phyloP scores from a whole-genome alignment of 2,113 vertebrate genomes.

The Solea solea region DNA sequence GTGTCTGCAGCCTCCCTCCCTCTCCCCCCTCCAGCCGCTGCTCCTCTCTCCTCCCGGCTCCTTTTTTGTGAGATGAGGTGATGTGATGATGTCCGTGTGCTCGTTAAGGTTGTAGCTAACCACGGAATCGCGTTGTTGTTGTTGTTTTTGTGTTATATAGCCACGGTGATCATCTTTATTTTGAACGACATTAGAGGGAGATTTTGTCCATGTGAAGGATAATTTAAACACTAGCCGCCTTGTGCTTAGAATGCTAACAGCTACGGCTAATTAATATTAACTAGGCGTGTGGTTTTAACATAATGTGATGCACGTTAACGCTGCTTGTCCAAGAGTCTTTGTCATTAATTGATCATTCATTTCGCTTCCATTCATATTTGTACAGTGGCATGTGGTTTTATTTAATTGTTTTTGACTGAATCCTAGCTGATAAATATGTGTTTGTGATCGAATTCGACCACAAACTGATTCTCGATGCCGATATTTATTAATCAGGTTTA shows the following conservation, averaged over 20 bases:
- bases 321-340: not conserved
- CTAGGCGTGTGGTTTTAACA: conserved; percentile 5
- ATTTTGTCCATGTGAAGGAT: not conserved
- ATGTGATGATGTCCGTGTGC: conserved; percentile 57
- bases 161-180: not conserved
- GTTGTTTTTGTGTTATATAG: not conserved
- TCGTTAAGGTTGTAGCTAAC: conserved; percentile 14
- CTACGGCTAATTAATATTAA: conserved; percentile 53
- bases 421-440: not conserved
- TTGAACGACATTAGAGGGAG: not conserved
- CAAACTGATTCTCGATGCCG: too few relatives aligned
- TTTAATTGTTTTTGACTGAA: conserved; percentile 13
- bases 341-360: too few relatives aligned
- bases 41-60: conserved; percentile 34
- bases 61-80: conserved; percentile 62
- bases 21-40: conserved; percentile 45
- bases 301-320: not conserved
- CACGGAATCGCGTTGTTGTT: not conserved
- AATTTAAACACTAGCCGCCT: conserved; percentile 26
- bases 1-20: conserved; percentile 54
- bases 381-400: not conserved
- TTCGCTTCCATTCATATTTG: not conserved
- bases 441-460: not conserved
- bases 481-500: too few relatives aligned
- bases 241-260: conserved; percentile 38